Evolutionary conservation across 2,113 vertebrate species (phyloP), one percentile per base, ranked within the genome.

Genomic region (Gavialis gangeticus): DNA sequence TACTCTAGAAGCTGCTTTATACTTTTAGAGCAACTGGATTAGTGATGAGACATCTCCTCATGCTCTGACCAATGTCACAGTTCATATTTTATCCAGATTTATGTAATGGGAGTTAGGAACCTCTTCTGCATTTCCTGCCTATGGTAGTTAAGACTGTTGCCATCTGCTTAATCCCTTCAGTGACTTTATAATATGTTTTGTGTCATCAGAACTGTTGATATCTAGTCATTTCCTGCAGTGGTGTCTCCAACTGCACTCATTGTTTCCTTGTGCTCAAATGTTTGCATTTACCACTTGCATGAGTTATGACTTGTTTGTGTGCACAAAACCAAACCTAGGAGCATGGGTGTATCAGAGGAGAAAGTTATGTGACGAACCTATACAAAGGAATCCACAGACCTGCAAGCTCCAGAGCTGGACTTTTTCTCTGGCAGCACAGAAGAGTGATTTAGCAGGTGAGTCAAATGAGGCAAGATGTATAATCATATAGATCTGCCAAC

Each of bases 41-140:
- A 92, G 85, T 90, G 96, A 85, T 91, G 92, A 97, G 95, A 93
- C 90, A 95, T 96, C 88, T 93, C 91, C 84, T 95, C 91, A 96
- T 57, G 90, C 95, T 95, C 85, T 91, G 95, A 97, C 96, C 96
- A 96, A 88, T 85, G 92, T 97, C 94, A 96, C 96, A 94, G 95
- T 90, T 95, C 37, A 63, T 85, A 94, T 95, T 92, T 94, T 60
- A 90, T 80, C 84, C 78, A 92, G 89, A 90, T 94, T 79, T 78
- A 85, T 92, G 93, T 90, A 92, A 89, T 57, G 91, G 64, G 80
- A 87, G 96, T 91, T 95, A 88, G 91, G 87, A 94, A 96, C 94
- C 96, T 96, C 96, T 95, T 77, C 94, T 96, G 18, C 82, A n/a
- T 93, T 96, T 89, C 94, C 95, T 95, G 95, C 96, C 9, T 46